Evolutionary conservation across 2,797 vertebrate genomes (phyloP).

Genomic region (Nyctalus aviator): DNA sequence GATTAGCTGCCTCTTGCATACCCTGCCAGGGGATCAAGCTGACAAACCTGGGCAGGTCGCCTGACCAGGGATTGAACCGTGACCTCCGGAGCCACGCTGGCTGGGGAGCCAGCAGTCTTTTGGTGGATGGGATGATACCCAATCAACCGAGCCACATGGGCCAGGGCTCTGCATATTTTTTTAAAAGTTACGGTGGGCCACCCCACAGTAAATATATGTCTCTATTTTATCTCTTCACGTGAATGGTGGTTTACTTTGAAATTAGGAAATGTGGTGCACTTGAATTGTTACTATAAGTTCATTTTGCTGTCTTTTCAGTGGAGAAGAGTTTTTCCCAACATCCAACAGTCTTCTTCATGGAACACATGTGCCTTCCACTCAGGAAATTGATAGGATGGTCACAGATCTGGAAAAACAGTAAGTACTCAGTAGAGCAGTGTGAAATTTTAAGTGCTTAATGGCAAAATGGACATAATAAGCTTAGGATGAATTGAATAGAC

Average conservation of each 20-base stretch:
- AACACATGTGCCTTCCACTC: conserved; percentile 93
- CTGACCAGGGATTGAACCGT: too few relatives aligned
- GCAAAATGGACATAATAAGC: background rate
- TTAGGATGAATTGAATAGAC: background rate
- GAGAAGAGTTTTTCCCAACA: conserved; percentile 96
- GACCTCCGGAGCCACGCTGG: too few relatives aligned
- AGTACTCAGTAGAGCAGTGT: conserved; percentile 81
- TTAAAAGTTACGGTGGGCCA: background rate
- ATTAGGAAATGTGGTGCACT: background rate
- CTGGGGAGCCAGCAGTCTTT: too few relatives aligned
- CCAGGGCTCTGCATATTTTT: background rate
- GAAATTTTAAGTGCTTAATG: background rate
- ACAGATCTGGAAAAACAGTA: conserved; percentile 98
- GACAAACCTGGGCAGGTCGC: too few relatives aligned
- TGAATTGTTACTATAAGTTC: background rate
- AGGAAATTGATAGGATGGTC: conserved; percentile 96
- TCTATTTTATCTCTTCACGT: background rate
- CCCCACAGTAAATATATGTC: background rate
- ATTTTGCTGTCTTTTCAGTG: conserved; percentile 85
- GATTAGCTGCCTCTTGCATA: too few relatives aligned
- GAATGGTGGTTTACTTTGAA: background rate
- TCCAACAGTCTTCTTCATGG: conserved; percentile 96
- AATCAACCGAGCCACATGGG: too few relatives aligned
- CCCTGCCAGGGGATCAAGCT: too few relatives aligned
- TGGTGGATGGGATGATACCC: too few relatives aligned